phyloP scores from a whole-genome alignment of 2,113 vertebrate species.

The Ptilorrhoa leucosticta region DNA sequence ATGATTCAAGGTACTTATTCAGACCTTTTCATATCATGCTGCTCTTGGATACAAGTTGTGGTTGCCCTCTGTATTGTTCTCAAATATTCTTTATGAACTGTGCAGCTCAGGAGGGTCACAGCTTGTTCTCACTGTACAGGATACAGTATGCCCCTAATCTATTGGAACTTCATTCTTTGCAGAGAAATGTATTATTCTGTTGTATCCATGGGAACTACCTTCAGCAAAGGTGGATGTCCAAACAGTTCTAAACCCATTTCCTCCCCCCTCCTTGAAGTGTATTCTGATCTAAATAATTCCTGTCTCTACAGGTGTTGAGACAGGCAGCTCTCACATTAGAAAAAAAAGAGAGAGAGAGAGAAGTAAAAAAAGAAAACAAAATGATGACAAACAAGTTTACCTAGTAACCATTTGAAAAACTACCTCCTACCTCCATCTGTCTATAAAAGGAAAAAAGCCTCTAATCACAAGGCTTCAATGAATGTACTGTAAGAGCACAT shows the following conservation, averaged over 20 bases:
- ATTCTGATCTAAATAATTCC: conserved; percentile 47
- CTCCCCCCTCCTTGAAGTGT: background rate
- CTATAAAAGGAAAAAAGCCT: conserved; percentile 28
- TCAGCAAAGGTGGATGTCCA: conserved; percentile 38
- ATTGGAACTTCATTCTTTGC: conserved; percentile 17
- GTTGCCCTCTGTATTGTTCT: background rate
- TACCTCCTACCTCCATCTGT: background rate
- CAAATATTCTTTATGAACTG: background rate
- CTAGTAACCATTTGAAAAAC: conserved; percentile 2
- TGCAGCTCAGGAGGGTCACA: background rate
- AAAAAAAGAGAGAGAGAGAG: background rate
- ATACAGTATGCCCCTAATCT: background rate
- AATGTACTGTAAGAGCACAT: background rate
- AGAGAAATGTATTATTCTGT: background rate
- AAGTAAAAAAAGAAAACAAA: background rate
- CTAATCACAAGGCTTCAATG: background rate
- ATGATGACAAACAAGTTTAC: conserved; percentile 13
- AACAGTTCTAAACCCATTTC: background rate
- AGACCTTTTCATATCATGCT: background rate
- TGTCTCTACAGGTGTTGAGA: conserved; percentile 65
- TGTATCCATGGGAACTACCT: conserved; percentile 36
- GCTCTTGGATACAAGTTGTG: background rate
- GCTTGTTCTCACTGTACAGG: background rate
- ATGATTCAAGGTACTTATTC: background rate
- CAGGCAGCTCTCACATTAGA: background rate